phyloP scores from a whole-genome alignment of 2,797 vertebrate genomes.

The Falco biarmicus region DNA sequence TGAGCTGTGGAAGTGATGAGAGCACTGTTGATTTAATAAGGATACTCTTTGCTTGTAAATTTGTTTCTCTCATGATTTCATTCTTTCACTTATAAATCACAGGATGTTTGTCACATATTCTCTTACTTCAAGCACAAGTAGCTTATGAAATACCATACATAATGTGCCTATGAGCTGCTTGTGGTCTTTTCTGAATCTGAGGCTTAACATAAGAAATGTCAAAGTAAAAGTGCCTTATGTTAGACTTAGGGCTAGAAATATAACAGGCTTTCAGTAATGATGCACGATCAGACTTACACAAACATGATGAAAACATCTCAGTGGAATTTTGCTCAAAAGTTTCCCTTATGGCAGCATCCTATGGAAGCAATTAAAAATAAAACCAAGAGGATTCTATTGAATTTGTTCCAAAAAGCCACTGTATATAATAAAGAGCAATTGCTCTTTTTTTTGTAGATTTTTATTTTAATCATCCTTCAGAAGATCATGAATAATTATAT shows the following conservation, averaged over 20 bases:
- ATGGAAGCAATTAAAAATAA: conserved; percentile 20
- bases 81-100: conserved; percentile 18
- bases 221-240: background rate
- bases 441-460: background rate
- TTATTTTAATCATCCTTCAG: background rate
- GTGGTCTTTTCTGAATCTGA: background rate
- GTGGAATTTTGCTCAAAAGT: conserved; percentile 23
- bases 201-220: background rate
- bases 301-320: background rate
- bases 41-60: background rate
- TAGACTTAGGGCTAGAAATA: background rate
- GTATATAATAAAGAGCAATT: background rate
- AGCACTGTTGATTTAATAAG: background rate
- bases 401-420: background rate
- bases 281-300: background rate
- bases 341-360: conserved; percentile 1
- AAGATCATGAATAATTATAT: background rate
- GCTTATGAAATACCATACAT: background rate
- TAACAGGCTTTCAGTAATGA: background rate
- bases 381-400: background rate
- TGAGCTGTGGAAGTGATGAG: background rate
- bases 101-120: background rate
- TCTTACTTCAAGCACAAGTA: background rate
- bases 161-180: background rate
- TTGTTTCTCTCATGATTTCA: background rate